Evolutionary conservation across 2,888 invertebrate species (phyloP).

Genomic region (Catonia carolina): DNA sequence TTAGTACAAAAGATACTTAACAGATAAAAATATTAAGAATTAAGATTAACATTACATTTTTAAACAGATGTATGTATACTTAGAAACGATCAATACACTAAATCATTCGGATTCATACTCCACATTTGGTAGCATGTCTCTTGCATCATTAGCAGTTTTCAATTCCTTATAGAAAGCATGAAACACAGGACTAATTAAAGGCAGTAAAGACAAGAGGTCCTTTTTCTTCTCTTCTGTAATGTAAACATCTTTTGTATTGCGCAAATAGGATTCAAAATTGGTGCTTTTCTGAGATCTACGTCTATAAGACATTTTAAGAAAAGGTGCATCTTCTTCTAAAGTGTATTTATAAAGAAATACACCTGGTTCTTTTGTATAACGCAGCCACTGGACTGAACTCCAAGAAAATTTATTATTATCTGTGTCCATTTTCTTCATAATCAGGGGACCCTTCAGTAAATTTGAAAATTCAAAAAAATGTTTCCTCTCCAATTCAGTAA

Average conservation of each 20-base stretch:
- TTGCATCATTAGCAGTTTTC: neutral
- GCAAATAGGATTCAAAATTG: neutral
- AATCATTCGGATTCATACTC: neutral
- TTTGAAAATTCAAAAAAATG: neutral
- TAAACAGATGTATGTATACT: too few relatives aligned
- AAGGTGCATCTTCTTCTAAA: neutral
- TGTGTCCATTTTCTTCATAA: neutral
- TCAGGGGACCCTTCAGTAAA: neutral
- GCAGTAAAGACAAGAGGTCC: neutral
- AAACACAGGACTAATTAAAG: neutral
- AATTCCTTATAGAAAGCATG: conserved; percentile 1
- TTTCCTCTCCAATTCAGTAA: neutral
- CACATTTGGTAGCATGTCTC: neutral
- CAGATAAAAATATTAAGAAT: too few relatives aligned
- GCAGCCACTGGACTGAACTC: conserved; percentile 1
- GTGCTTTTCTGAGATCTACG: neutral
- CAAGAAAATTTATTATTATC: conserved; percentile 2
- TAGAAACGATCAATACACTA: too few relatives aligned
- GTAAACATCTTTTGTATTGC: neutral
- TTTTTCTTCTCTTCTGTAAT: neutral
- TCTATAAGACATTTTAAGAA: neutral
- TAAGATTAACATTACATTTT: too few relatives aligned
- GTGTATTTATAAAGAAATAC: neutral
- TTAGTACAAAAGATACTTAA: too few relatives aligned
- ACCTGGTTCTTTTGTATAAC: conserved; percentile 1